Conservation (phyloP, 2,113 vertebrate genomes). For the Gymnarchus niloticus region DNA sequence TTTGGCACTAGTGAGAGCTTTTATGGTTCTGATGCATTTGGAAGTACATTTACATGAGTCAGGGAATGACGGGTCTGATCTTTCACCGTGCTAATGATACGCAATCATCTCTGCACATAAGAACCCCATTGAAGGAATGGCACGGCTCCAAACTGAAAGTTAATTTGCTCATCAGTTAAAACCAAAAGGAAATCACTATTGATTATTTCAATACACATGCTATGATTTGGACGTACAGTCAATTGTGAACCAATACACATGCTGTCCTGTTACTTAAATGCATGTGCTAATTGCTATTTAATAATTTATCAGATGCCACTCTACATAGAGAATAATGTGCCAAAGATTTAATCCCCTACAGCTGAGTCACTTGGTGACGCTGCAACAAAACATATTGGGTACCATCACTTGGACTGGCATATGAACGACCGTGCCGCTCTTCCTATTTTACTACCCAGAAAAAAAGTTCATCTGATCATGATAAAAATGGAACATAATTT, state of each 20-base stretch:
- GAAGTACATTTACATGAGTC: background rate
- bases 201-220: background rate
- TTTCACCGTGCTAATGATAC: background rate
- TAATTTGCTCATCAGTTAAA: background rate
- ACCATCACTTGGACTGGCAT: background rate
- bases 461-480: background rate
- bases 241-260: background rate
- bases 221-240: background rate
- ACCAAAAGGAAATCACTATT: background rate
- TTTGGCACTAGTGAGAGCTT: background rate
- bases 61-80: background rate
- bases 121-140: no score
- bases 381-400: background rate
- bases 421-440: background rate
- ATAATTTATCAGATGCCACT: background rate
- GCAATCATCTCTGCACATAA: background rate
- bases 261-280: no score
- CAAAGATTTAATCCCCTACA: background rate
- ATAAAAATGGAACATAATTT: background rate
- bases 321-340: background rate
- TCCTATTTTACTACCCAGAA: background rate
- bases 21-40: no score
- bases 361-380: conserved; percentile 19
- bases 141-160: background rate
- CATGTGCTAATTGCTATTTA: background rate